These are phyloP conservation scores for Drosophila lacicola DNA, from an alignment of 2,888 invertebrate species.

Conservation along the genomic window DNA sequence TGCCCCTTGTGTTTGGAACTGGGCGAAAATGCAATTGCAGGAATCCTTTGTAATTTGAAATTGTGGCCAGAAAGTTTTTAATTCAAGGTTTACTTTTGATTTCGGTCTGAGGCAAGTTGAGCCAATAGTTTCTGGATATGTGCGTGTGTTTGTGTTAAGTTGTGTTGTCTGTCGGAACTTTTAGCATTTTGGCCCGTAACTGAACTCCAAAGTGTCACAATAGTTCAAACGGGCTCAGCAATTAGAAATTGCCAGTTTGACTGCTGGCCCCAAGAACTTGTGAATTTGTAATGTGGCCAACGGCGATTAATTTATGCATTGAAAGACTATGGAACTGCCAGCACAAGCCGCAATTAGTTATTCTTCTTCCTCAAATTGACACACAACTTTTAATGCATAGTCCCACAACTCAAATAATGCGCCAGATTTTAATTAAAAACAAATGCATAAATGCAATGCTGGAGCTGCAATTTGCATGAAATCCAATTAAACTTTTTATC, in stretches of 20 bases:
- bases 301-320: constrained; percentile 31
- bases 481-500: constrained; percentile 77
- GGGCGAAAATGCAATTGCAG: constrained; percentile 36
- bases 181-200: constrained; percentile 63
- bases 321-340: background rate
- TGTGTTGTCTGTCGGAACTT: constrained; percentile 45
- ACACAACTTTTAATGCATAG: constrained; percentile 3
- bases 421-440: constrained; percentile 65
- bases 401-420: constrained; percentile 30
- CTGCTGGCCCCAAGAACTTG: constrained; percentile 19
- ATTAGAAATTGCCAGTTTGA: constrained; percentile 59
- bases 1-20: constrained; percentile 10
- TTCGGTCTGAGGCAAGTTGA: constrained; percentile 27
- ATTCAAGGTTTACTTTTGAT: constrained; percentile 72
- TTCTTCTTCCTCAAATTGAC: background rate
- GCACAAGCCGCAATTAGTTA: constrained; percentile 1
- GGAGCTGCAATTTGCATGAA: constrained; percentile 61
- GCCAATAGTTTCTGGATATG: constrained; percentile 42
- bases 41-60: constrained; percentile 73
- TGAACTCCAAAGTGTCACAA: constrained; percentile 69
- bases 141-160: constrained; percentile 15
- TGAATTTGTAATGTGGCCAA: constrained; percentile 16
- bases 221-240: constrained; percentile 53
- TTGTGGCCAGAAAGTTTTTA: constrained; percentile 73
- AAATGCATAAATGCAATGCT: constrained; percentile 52